These are phyloP conservation scores for Hetaerina americana DNA, from an alignment of 1,140 invertebrate genomes.

Conservation along the genomic window DNA sequence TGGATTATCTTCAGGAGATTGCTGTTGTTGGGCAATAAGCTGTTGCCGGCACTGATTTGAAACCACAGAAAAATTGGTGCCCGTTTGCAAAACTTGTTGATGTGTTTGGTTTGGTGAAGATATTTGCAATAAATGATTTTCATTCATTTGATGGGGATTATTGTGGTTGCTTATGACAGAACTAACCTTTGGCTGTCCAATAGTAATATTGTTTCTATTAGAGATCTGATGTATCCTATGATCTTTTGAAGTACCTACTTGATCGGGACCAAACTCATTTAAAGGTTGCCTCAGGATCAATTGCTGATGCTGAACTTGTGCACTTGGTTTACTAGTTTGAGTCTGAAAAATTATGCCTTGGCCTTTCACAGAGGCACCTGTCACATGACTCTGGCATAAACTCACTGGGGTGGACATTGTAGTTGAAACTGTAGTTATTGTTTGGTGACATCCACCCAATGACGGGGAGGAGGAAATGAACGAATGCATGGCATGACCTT, in stretches of 20 bases:
- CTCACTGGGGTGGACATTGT: not conserved
- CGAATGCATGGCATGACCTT: not conserved
- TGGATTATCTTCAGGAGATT: conserved; percentile 45
- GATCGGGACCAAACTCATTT: not conserved
- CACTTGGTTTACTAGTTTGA: not conserved
- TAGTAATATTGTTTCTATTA: not conserved
- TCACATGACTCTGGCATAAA: not conserved
- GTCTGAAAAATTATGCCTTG: not conserved
- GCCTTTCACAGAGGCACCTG: not conserved
- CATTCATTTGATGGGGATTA: not conserved
- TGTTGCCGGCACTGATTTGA: not conserved
- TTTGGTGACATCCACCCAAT: not conserved
- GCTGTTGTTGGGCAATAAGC: not conserved
- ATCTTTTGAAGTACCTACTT: not conserved
- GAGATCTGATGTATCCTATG: not conserved
- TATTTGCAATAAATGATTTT: not conserved
- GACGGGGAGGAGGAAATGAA: not conserved
- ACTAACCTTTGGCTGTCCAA: not conserved
- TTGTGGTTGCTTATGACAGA: not conserved
- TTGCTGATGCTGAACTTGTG: not conserved
- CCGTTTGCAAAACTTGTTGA: not conserved
- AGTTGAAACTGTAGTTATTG: not conserved
- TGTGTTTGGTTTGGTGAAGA: not conserved
- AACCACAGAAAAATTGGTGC: not conserved
- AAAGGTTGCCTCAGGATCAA: not conserved